These are phyloP conservation scores for Chamaetylas fuelleborni DNA, from an alignment of 2,113 vertebrate species.

Conservation along the genomic window DNA sequence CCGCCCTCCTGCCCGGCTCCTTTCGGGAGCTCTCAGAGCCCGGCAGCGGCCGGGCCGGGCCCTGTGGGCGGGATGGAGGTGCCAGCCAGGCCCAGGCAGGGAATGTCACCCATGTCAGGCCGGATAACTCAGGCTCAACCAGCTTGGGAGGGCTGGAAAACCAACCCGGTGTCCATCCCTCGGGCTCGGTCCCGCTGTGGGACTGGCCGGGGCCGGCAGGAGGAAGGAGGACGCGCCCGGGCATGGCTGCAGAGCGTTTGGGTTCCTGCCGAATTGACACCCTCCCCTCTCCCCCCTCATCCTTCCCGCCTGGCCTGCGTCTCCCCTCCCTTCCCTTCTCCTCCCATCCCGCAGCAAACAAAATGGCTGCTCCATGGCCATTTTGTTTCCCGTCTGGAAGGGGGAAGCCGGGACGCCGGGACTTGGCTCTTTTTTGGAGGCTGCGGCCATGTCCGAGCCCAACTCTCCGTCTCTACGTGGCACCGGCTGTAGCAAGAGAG, in stretches of 20 bases:
- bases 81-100: background rate
- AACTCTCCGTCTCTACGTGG: conserved; percentile 57
- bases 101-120: background rate
- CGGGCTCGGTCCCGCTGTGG: accelerated
- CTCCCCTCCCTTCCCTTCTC: conserved; percentile 57
- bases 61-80: background rate
- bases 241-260: conserved; percentile 5
- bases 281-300: background rate
- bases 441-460: conserved; percentile 51
- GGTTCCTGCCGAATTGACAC: conserved; percentile 41
- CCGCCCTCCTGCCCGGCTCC: conserved; percentile 25
- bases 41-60: background rate
- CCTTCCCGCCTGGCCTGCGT: background rate
- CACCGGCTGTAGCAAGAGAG: conserved; percentile 46
- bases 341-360: conserved; percentile 56
- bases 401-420: conserved; percentile 45
- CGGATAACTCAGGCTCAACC: too few relatives aligned
- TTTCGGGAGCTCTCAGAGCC: background rate
- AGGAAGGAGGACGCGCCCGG: conserved; percentile 28
- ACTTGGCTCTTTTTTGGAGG: conserved; percentile 56
- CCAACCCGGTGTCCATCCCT: background rate
- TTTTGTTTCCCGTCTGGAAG: conserved; percentile 57
- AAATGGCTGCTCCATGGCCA: conserved; percentile 72
- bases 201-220: background rate
- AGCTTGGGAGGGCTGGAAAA: background rate